Conservation (phyloP, 2,888 invertebrate species). For the Phorcus lineatus region DNA sequence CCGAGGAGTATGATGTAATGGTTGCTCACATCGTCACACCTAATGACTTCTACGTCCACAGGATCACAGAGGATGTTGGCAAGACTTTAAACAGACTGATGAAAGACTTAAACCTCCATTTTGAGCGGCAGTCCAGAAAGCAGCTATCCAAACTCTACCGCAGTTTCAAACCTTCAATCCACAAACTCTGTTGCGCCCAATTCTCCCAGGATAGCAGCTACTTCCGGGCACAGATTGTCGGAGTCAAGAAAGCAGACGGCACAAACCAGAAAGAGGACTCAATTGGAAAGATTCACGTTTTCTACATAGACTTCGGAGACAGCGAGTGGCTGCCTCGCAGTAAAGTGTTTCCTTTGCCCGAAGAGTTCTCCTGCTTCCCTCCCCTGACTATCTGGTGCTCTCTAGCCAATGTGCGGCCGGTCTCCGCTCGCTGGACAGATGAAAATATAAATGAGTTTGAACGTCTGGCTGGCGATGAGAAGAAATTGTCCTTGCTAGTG, state of each 20-base stretch:
- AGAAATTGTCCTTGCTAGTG: neutral
- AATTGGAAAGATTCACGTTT: slow-evolving; percentile 77
- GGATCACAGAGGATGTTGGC: slow-evolving; percentile 48
- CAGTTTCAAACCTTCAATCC: slow-evolving; percentile 68
- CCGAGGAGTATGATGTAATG: slow-evolving; percentile 48
- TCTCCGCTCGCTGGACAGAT: slow-evolving; percentile 16
- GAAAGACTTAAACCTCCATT: slow-evolving; percentile 50
- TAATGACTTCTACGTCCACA: slow-evolving; percentile 63
- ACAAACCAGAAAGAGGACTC: neutral
- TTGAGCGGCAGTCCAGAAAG: slow-evolving; percentile 45
- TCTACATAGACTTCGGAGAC: slow-evolving; percentile 93
- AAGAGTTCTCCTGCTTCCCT: slow-evolving; percentile 83
- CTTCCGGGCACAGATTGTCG: slow-evolving; percentile 80
- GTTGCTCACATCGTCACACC: slow-evolving; percentile 65
- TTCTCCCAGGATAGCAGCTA: slow-evolving; percentile 86
- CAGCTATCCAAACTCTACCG: slow-evolving; percentile 48
- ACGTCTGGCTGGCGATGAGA: neutral
- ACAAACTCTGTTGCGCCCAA: slow-evolving; percentile 89
- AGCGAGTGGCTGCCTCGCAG: slow-evolving; percentile 82
- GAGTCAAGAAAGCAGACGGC: neutral
- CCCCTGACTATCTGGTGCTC: slow-evolving; percentile 91
- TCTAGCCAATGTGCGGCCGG: slow-evolving; percentile 78
- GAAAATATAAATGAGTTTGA: slow-evolving; percentile 11
- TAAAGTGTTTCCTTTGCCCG: slow-evolving; percentile 83
- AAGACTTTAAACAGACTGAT: slow-evolving; percentile 53